Percentiles rank a stretch among this genome's conserved stretches.
Evolutionary conservation across 2,113 vertebrate species (phyloP).

Genomic region (Myrmecophaga tridactyla): DNA sequence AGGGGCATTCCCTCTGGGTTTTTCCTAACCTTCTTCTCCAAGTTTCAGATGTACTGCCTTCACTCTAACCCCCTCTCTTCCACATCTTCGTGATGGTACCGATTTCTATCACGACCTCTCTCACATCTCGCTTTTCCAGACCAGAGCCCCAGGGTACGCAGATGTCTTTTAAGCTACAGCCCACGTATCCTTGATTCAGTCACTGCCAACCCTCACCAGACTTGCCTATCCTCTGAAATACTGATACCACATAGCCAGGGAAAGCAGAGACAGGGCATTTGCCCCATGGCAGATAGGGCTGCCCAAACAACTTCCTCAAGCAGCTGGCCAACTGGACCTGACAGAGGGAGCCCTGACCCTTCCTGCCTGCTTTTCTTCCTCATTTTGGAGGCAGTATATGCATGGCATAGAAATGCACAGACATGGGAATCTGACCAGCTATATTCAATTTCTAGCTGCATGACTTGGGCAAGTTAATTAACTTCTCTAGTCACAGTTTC

Average conservation of each 20-base stretch:
- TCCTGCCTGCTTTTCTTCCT: not conserved
- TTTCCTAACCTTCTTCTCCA: not conserved
- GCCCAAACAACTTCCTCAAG: not conserved
- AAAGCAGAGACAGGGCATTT: not conserved
- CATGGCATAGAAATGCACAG: not conserved
- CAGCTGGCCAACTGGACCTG: not conserved
- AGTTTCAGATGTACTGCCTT: not conserved
- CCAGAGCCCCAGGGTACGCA: not conserved
- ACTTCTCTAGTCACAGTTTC: not conserved
- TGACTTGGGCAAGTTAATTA: not conserved
- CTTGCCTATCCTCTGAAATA: not conserved
- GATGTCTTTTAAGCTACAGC: not conserved
- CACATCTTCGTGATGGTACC: not conserved
- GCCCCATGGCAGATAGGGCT: fast-evolving
- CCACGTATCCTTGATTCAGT: not conserved
- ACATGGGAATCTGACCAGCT: not conserved
- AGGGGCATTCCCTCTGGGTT: not conserved
- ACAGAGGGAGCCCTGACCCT: not conserved
- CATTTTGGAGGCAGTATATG: not conserved
- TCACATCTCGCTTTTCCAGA: not conserved
- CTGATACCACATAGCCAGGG: too few species aligned
- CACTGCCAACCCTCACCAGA: not conserved
- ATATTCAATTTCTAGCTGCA: not conserved
- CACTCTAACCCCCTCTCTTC: not conserved
- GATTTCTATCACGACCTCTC: fast-evolving